phyloP scores from a whole-genome alignment of 2,113 vertebrate genomes.

The Corythornis vintsioides region DNA sequence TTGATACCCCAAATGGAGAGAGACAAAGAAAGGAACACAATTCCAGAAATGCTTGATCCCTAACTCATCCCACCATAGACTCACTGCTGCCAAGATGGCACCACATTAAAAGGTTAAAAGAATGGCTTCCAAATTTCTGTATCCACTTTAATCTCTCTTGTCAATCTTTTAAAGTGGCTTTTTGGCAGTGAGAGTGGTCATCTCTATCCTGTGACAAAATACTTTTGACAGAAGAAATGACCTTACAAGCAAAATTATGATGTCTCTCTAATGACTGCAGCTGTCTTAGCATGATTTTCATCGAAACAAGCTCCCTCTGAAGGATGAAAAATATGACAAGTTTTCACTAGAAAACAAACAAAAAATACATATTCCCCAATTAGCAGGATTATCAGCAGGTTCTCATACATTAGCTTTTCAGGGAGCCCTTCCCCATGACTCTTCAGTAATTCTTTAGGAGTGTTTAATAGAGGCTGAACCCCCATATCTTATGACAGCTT shows the following conservation, averaged over 20 bases:
- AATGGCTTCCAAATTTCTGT: background rate
- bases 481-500: background rate
- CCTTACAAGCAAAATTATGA: conserved; percentile 19
- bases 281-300: background rate
- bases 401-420: background rate
- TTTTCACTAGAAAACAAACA: background rate
- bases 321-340: background rate
- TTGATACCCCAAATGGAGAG: conserved; percentile 29
- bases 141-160: conserved; percentile 16
- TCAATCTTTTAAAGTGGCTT: conserved; percentile 50
- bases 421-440: background rate
- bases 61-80: background rate
- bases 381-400: background rate
- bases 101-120: conserved; percentile 36
- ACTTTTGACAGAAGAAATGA: background rate
- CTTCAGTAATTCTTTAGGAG: background rate
- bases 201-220: background rate
- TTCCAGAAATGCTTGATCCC: conserved; percentile 5
- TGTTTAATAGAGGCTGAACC: background rate
- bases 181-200: background rate
- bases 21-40: background rate
- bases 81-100: background rate
- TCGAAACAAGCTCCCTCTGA: background rate
- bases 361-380: background rate
- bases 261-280: background rate